Evolutionary conservation across 2,888 invertebrate genomes (phyloP), one percentile per base, ranked within the genome.

Genomic region (Ryuthela nishihirai): DNA sequence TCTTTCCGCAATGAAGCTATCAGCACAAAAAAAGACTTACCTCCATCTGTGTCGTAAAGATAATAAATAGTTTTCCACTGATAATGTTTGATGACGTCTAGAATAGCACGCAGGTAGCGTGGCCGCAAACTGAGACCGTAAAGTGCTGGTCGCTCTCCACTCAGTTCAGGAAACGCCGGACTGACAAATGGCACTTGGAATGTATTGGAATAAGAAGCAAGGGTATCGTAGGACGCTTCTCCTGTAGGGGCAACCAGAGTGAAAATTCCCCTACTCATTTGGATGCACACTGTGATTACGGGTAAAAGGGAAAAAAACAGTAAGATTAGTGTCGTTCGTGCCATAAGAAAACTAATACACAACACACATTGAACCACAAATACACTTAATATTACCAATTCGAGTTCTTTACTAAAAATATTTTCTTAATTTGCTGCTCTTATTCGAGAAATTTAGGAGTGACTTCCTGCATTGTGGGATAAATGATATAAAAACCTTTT

Each of bases 21-120:
- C n/a, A n/a, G n/a, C n/a, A n/a, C n/a, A n/a, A n/a, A n/a, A n/a
- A 18, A 32, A 20, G 2, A 80, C 85, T 81, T 77, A 91, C 91
- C 90, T 71, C 91, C 89, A 71, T 91, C 87, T 0, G 89, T 88
- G 75, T 92, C 90, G 75, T 91, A 92, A 68, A 94, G 80, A 76
- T 90, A 92, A 71, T 92, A 88, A 67, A 93, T 84, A 72, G 85
- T 84, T 68, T 83, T 82, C 93, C 93, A 94, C 40, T 85, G 87
- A 75, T 97, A 97, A 76, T 88, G 86, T 65, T 85, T 82, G 70
- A 98, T 91, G 55, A 94, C 87, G 77, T 95, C 95, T 67, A 95
- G 88, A 72, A 98, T 87, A 55, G 97, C 94, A 71, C 85, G 86
- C 75, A 94, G 91, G 77, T 94, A 94, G 76, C 95, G 89, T 34